A percentile compares a stretch with the other conserved stretches of the same genome.
phyloP scores from a whole-genome alignment of 2,888 invertebrate species.

The Neoitamus cyanurus region DNA sequence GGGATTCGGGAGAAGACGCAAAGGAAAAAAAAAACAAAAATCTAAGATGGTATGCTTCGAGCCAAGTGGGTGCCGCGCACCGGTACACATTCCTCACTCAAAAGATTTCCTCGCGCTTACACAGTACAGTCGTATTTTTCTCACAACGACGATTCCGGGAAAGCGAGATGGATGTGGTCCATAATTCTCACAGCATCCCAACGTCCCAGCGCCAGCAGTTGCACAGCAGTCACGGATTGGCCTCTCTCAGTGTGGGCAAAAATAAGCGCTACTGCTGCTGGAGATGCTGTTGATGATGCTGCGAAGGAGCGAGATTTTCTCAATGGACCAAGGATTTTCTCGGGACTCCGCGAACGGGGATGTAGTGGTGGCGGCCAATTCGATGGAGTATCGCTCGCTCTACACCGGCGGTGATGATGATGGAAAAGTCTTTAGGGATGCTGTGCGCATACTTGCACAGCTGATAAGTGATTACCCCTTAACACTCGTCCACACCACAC shows the following conservation, averaged over 20 bases:
- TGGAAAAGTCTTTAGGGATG: slow-evolving; percentile 49
- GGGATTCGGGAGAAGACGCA: slow-evolving; percentile 1
- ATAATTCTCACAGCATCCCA: slow-evolving; percentile 18
- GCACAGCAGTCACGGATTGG: neutral
- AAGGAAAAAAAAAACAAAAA: neutral
- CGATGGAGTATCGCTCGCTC: neutral
- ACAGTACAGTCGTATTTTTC: slow-evolving; percentile 15
- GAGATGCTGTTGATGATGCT: no score
- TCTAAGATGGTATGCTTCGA: slow-evolving; percentile 22
- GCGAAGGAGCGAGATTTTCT: slow-evolving; percentile 10
- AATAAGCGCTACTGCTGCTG: slow-evolving; percentile 1
- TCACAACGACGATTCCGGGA: neutral
- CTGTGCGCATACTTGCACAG: slow-evolving; percentile 47
- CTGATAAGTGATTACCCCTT: slow-evolving; percentile 52
- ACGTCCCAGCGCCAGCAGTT: neutral
- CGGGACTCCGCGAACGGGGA: neutral
- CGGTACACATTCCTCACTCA: neutral
- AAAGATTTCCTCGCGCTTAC: slow-evolving; percentile 4
- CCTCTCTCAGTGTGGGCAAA: slow-evolving; percentile 7
- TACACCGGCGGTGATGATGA: slow-evolving; percentile 43
- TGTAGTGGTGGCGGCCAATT: neutral
- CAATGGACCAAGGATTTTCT: slow-evolving; percentile 25
- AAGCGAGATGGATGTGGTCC: slow-evolving; percentile 38
- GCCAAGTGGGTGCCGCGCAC: neutral
- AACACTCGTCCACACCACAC: slow-evolving; percentile 30